These are phyloP conservation scores for Tenthredo mesomela DNA, from an alignment of 2,888 invertebrate genomes.

Conservation along the genomic window DNA sequence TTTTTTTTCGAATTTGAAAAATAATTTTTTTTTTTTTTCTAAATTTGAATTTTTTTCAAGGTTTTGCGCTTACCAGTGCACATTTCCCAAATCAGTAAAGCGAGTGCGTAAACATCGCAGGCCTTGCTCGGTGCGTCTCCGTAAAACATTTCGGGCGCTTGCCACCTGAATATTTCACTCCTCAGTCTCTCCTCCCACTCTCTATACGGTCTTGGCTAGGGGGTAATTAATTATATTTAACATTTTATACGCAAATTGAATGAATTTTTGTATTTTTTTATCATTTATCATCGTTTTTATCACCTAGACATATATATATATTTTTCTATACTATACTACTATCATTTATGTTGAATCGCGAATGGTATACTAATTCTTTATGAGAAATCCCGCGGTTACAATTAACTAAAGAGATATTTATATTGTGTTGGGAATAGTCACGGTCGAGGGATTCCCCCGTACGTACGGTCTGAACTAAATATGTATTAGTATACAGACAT, in stretches of 20 bases:
- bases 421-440: background rate
- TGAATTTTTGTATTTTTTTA: background rate
- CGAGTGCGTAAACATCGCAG: slow-evolving; percentile 70
- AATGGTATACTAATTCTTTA: background rate
- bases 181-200: slow-evolving; percentile 67
- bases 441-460: slow-evolving; percentile 13
- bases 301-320: background rate
- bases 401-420: background rate
- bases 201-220: slow-evolving; percentile 61
- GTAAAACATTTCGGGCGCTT: slow-evolving; percentile 69
- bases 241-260: background rate
- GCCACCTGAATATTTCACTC: slow-evolving; percentile 69
- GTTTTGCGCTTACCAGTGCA: slow-evolving; percentile 67
- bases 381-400: background rate
- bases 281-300: too few species aligned
- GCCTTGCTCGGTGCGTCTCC: slow-evolving; percentile 61
- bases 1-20: too few species aligned
- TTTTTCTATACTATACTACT: background rate
- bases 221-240: background rate
- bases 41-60: background rate
- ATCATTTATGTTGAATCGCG: too few species aligned
- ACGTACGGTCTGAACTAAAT: background rate
- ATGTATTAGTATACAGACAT: background rate
- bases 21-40: background rate
- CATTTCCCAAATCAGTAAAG: slow-evolving; percentile 72